These are phyloP conservation scores for Chrysopilus asiliformis DNA, from an alignment of 2,888 invertebrate genomes.

Conservation along the genomic window DNA sequence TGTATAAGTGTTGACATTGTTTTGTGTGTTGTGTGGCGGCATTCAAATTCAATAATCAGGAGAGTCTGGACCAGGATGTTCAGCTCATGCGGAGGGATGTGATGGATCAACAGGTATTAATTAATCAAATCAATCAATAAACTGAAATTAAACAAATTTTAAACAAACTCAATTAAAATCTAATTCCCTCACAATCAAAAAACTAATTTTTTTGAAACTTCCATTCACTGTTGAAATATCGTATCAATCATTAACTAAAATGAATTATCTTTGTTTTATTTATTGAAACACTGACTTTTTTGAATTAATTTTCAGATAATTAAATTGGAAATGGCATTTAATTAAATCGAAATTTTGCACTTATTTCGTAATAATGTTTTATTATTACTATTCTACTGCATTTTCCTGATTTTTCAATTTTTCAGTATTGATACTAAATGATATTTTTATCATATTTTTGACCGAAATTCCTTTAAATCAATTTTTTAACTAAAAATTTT, in stretches of 20 bases:
- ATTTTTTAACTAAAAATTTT: too few species aligned
- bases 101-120: conserved; percentile 77
- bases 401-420: too few species aligned
- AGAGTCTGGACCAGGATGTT: conserved; percentile 81
- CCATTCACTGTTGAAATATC: background rate
- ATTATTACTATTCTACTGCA: too few species aligned
- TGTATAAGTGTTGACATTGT: conserved; percentile 18
- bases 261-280: too few species aligned
- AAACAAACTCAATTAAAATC: background rate
- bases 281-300: too few species aligned
- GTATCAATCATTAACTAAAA: background rate
- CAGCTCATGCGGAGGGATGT: conserved; percentile 86
- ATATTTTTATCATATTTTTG: too few species aligned
- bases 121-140: conserved; percentile 11
- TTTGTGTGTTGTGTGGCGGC: conserved; percentile 51
- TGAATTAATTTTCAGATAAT: too few species aligned
- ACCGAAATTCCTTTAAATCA: too few species aligned
- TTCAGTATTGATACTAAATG: too few species aligned
- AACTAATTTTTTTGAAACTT: conserved; percentile 1
- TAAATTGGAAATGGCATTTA: too few species aligned
- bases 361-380: too few species aligned
- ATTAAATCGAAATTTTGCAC: too few species aligned
- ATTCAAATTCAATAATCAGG: conserved; percentile 26
- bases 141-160: conserved; percentile 5
- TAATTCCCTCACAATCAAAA: background rate